Evolutionary conservation across 64 coral and sea anemone species (phyloP).

Genomic region (Cladopsammia gracilis): DNA sequence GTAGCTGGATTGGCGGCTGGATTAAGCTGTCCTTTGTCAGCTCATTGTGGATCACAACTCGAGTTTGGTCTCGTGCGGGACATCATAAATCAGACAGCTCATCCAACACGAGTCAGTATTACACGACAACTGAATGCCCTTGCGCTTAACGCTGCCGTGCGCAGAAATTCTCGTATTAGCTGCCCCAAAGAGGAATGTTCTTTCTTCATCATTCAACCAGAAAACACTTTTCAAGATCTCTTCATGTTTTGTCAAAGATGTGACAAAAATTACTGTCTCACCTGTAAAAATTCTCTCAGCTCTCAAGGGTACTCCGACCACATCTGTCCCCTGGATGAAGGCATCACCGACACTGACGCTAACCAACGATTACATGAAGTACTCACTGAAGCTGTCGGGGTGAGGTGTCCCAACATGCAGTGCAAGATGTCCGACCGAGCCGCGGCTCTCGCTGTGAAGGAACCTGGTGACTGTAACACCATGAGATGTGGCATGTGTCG

Average conservation of each 20-base stretch:
- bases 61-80: conserved; percentile 27
- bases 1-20: background rate
- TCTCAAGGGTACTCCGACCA: conserved; percentile 41
- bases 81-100: background rate
- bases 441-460: background rate
- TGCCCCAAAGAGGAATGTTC: conserved; percentile 49
- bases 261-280: conserved; percentile 5
- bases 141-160: background rate
- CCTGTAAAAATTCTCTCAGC: conserved; percentile 40
- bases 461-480: conserved; percentile 47
- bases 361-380: background rate
- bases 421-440: background rate
- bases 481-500: conserved; percentile 21
- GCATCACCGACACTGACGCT: background rate
- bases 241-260: conserved; percentile 35
- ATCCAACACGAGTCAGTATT: background rate
- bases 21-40: conserved; percentile 35
- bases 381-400: conserved; percentile 5
- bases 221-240: conserved; percentile 21
- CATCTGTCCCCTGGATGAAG: conserved; percentile 3
- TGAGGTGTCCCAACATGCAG: conserved; percentile 15
- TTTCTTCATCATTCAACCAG: background rate
- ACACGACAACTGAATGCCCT: background rate
- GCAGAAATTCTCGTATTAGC: background rate
- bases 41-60: conserved; percentile 36